Base-by-base conservation (phyloP, 2,888 invertebrate genomes). In the Tenthredo mesomela region DNA sequence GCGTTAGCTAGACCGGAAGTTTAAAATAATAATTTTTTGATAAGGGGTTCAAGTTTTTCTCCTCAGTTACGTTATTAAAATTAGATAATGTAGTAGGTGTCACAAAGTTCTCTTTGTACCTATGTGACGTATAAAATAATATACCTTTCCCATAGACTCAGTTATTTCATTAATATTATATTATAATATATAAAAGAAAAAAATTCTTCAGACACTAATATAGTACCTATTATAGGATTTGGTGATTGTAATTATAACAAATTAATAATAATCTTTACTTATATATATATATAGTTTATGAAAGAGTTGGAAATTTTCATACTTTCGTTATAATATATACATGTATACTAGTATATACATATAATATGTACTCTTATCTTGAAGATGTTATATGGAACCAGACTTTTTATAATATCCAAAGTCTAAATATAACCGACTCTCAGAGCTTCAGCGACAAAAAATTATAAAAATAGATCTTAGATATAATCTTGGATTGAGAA, bases 391-490 rank as follows among this genome's bases (percentile, higher is more conserved):
- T 12, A 40, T 21, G 4, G 25, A 61, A 25, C 25, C 25, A 21
- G 25, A 37, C n/a, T 47, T 47, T 29, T 75, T 29, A 15, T 75
- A 75, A 47, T 40, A 25, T 75, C n/a, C 47, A 29, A 40, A 18
- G 21, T 50, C 75, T 75, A 75, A 47, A 75, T 78, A 78, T 54
- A 58, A 33, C 29, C 78, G 78, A 78, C n/a, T 58, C 47, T 47
- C 33, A 33, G 78, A 54, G 54, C 7, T 58, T 33, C 10, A 37
- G n/a, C 54, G 78, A 78, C 78, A 78, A 80, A 82, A 82, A 82
- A 67, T 67, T n/a, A 47, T 70, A 82, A 82, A 65, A 82, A 82
- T 82, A 82, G 65, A 61, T 43, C 61, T 12, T 12, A n/a, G 82
- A 82, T 65, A 43, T 25, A n/a, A 65, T 82, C 43, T 82, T 82